These are phyloP conservation scores for Sebastes cheni DNA, from an alignment of 2,797 vertebrate species.

Conservation along the genomic window DNA sequence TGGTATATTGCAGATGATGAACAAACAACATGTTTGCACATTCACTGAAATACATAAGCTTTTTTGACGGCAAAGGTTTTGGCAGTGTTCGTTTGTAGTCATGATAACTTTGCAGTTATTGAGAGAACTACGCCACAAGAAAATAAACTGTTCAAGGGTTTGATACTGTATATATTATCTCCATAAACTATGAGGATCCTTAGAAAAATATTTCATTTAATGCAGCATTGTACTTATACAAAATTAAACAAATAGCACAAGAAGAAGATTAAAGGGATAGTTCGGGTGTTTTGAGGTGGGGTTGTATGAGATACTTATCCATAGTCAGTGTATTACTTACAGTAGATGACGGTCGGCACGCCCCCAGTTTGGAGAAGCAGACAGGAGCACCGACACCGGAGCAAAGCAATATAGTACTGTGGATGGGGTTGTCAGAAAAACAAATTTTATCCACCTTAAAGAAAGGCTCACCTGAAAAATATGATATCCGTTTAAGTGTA, in stretches of 20 bases:
- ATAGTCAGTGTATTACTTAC: too few relatives aligned
- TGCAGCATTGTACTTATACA: slow-evolving; percentile 79
- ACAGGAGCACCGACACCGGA: neutral
- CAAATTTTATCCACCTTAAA: too few relatives aligned
- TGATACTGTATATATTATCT: slow-evolving; percentile 67
- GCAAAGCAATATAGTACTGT: too few relatives aligned
- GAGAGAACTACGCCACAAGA: slow-evolving; percentile 37
- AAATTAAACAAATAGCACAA: slow-evolving; percentile 72
- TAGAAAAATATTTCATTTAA: slow-evolving; percentile 87
- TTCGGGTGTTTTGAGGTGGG: too few relatives aligned
- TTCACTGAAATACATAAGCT: slow-evolving; percentile 55
- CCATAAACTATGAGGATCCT: slow-evolving; percentile 74
- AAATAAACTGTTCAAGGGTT: slow-evolving; percentile 60
- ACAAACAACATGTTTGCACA: slow-evolving; percentile 57
- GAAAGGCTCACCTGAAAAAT: too few relatives aligned
- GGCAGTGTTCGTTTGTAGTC: slow-evolving; percentile 66
- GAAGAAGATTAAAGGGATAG: slow-evolving; percentile 17
- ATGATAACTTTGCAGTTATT: slow-evolving; percentile 34
- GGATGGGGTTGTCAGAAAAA: too few relatives aligned
- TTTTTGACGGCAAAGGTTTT: slow-evolving; percentile 55
- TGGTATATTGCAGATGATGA: slow-evolving; percentile 34
- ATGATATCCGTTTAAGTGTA: too few relatives aligned
- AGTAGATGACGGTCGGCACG: too few relatives aligned
- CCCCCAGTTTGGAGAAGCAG: too few relatives aligned
- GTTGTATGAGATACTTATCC: too few relatives aligned